Evolutionary conservation across 2,797 vertebrate genomes (phyloP), one percentile per base, ranked within the genome.

Genomic region (Thripadectes ignobilis): DNA sequence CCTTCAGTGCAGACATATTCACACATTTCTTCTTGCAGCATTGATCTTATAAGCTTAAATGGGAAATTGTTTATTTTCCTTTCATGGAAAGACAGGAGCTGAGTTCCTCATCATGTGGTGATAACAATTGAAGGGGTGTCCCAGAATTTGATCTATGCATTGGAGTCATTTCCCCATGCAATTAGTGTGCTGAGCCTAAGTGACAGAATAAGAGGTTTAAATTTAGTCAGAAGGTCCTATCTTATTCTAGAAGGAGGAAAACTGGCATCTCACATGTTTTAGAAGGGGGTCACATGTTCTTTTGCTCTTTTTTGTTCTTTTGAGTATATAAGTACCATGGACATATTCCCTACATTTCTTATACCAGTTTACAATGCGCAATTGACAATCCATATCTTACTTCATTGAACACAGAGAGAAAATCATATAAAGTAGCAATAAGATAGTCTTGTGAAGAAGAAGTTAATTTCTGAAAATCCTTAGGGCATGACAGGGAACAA

Each of bases 1-100:
- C 36, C 61, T 83, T 85, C 72, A 69, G n/a, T 48, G 23, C 29
- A 45, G 63, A 41, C n/a, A 34, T 63, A 27, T 41, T 87, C 55
- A 39, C n/a, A 54, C 34, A 72, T 91, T 96, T 89, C 39, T 86
- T 78, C 55, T 73, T 89, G 71, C 49, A 73, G 29, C 32, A 78
- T 48, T 89, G 81, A 71, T 89, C 77, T 86, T 88, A 32, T 43
- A 63, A 67, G 34, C 27, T 73, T 79, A 88, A 93, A 74, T 51
- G 62, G 38, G 32, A 82, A 89, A 79, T 46, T 49, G 34, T 79
- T 93, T 95, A 17, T 94, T 94, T 93, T 92, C 32, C 36, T 79
- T 95, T 81, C 57, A 26, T 34, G 36, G 67, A 34, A 78, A 91
- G 54, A 34, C 62, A 76, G 58, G 45, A 82, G 24, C 36, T 71